A percentile compares a stretch with the other conserved stretches of the same genome.
Evolutionary conservation across 2,113 vertebrate species (phyloP).

Genomic region (Dipodomys merriami): DNA sequence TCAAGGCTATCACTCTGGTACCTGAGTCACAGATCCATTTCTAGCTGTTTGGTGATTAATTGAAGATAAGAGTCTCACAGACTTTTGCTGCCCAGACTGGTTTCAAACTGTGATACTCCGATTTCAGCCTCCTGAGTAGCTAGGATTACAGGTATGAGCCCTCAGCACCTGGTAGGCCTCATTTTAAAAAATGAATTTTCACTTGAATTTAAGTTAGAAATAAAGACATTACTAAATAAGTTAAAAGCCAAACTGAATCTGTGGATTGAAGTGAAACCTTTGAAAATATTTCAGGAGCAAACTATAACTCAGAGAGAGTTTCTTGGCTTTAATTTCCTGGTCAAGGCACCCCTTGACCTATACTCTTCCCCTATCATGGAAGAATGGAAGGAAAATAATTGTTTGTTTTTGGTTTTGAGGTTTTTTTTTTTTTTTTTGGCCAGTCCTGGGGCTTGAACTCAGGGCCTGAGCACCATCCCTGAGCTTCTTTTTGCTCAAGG

Average conservation of each 20-base stretch:
- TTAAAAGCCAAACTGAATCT: background rate
- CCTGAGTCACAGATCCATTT: too few species aligned
- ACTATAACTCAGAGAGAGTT: background rate
- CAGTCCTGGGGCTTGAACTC: too few species aligned
- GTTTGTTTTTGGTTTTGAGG: background rate
- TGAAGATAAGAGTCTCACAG: too few species aligned
- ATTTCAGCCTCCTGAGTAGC: too few species aligned
- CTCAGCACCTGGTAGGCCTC: background rate
- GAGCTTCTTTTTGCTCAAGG: too few species aligned
- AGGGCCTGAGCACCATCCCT: too few species aligned
- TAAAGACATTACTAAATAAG: background rate
- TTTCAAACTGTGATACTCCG: too few species aligned
- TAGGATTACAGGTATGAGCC: too few species aligned
- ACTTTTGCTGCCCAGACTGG: too few species aligned
- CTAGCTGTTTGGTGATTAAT: too few species aligned
- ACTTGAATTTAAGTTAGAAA: slow-evolving; percentile 16
- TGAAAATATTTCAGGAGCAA: background rate
- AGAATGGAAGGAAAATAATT: background rate
- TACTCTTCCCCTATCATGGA: background rate
- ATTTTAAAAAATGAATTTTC: slow-evolving; percentile 20
- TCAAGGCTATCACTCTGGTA: too few species aligned
- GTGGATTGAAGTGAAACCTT: background rate
- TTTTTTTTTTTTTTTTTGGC: too few species aligned
- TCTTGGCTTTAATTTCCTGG: background rate
- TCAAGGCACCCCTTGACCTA: background rate